Conservation (phyloP, 1,140 invertebrate genomes). For the Brachionus rubens region DNA sequence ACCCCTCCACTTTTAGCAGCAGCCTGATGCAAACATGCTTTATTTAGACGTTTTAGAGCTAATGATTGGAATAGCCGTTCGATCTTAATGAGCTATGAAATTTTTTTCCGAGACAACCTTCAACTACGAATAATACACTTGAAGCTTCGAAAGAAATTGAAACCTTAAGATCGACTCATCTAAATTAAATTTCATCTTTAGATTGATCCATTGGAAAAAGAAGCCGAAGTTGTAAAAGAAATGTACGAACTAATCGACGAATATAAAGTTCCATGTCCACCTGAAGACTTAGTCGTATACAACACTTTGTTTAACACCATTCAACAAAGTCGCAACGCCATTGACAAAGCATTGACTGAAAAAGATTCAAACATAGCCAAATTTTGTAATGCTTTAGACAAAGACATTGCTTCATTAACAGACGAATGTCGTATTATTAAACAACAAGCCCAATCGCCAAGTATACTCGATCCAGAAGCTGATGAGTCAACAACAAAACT, state of each 20-base stretch:
- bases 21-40: no score
- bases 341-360: constrained; percentile 60
- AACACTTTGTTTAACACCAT: constrained; percentile 60
- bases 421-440: constrained; percentile 61
- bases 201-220: constrained; percentile 64
- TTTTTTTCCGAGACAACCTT: no score
- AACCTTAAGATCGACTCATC: no score
- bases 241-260: constrained; percentile 71
- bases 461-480: constrained; percentile 71
- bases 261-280: constrained; percentile 67
- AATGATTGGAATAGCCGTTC: no score
- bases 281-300: constrained; percentile 66
- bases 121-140: no score
- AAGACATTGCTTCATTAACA: constrained; percentile 59
- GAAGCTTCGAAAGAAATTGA: no score
- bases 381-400: constrained; percentile 59
- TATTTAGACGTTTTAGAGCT: no score
- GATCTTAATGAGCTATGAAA: no score
- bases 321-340: constrained; percentile 58
- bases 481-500: constrained; percentile 66
- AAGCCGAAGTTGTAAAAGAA: constrained; percentile 70
- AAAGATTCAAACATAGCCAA: constrained; percentile 59
- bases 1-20: no score
- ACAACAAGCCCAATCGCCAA: constrained; percentile 63
- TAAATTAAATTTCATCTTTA: constrained; percentile 16